Conservation (phyloP, 1,140 invertebrate species). For the Mercenaria mercenaria region DNA sequence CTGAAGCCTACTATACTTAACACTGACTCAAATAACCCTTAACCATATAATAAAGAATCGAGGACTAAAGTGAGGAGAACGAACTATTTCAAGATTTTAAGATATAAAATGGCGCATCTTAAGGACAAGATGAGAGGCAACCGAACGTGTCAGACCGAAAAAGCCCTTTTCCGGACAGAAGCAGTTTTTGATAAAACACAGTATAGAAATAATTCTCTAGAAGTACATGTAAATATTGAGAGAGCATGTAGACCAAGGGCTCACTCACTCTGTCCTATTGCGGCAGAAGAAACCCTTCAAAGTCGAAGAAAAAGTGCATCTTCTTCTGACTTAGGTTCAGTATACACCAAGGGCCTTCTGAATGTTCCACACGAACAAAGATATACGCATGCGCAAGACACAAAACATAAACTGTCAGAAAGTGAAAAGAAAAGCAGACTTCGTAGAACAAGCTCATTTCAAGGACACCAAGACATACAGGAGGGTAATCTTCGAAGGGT, state of each 20-base stretch:
- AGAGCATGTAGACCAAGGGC: not conserved
- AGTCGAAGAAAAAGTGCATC: not conserved
- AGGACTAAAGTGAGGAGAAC: not conserved
- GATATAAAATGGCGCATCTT: too few species aligned
- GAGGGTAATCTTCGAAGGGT: constrained; percentile 87
- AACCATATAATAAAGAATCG: not conserved
- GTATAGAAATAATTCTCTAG: not conserved
- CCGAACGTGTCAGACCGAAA: not conserved
- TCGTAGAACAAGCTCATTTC: not conserved
- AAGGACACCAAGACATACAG: constrained; percentile 15
- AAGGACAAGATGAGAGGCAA: not conserved
- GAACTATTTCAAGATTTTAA: not conserved
- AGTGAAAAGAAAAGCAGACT: not conserved
- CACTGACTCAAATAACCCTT: not conserved
- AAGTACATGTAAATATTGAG: not conserved
- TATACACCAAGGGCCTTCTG: not conserved
- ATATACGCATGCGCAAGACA: not conserved
- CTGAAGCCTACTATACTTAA: not conserved
- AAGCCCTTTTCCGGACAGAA: not conserved
- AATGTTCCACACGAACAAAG: not conserved
- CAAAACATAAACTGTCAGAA: not conserved
- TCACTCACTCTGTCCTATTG: not conserved
- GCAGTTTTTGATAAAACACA: not conserved
- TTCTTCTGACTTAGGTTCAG: not conserved
- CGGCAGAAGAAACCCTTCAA: not conserved